Evolutionary conservation across 2,797 vertebrate species (phyloP), one percentile per base, ranked within the genome.

Genomic region (Apogon talboti): DNA sequence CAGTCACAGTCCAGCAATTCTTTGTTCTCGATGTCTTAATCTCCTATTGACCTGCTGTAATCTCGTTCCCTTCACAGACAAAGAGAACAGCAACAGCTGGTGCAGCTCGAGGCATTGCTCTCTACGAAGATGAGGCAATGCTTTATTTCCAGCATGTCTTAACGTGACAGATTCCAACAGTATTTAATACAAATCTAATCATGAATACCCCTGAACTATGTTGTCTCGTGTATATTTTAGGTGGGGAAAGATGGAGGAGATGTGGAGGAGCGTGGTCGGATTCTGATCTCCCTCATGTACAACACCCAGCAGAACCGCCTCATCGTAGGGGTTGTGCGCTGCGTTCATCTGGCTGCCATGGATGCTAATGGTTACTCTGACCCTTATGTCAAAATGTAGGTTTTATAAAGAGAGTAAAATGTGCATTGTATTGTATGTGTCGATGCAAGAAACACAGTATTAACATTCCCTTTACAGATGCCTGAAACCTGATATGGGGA

Each of bases 401-500:
- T 79, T 24, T 24, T 30, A 7, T 8, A 33, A 10, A 48, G 33
- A 37, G 24, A 38, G 21, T 6, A 3, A 53, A 19, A 46, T 19
- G 8, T 9, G 9, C 13, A n/a, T 60, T 35, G 24, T 21, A 11
- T 5, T 57, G 10, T 43, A n/a, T 37, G 64, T 19, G 12, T 10
- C 7, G 19, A 7, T 21, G 1, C 48, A 37, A 5, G 15, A 28
- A 46, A 40, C 33, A 44, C 59, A 58, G 1, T 45, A 0, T 55
- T 1, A 13, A 4, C 73, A 18, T 76, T 0, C 71, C 66, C 74
- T 74, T 58, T 55, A 59, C 82, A 99, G 98, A 76, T 95, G 92
- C 89, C 94, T 99, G 87, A 99, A 97, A 88, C 98, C 98, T 4
- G 98, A 99, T 89, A 97, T 98, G 95, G 97, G 98, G 13, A 99